A percentile compares a stretch with the other conserved stretches of the same genome.
These are phyloP conservation scores for Nothura maculosa DNA, from an alignment of 2,797 vertebrate genomes.

Conservation along the genomic window DNA sequence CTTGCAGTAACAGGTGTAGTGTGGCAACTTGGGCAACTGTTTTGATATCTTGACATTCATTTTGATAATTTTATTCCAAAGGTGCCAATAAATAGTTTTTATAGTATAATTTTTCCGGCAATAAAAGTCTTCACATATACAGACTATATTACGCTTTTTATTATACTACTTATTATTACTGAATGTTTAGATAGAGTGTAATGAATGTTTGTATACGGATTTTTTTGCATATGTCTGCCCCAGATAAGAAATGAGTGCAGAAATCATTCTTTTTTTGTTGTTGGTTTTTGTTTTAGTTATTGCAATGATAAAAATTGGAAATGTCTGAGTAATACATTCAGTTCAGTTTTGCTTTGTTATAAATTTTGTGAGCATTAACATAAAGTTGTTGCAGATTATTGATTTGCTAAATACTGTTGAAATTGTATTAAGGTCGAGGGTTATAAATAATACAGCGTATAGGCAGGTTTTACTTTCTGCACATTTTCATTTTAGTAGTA, in stretches of 20 bases:
- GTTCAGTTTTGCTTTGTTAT: not conserved
- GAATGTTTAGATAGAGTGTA: not conserved
- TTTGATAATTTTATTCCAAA: conserved; percentile 18
- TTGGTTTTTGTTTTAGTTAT: not conserved
- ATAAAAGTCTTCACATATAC: not conserved
- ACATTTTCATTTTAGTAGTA: not conserved
- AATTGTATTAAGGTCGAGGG: not conserved
- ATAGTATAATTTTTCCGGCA: not conserved
- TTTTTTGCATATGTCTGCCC: not conserved
- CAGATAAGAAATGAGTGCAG: not conserved
- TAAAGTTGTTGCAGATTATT: not conserved
- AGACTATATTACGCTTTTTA: not conserved
- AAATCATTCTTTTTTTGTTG: not conserved
- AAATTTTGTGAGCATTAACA: not conserved
- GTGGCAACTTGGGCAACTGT: conserved; percentile 7
- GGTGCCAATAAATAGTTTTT: not conserved
- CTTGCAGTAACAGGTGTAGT: conserved; percentile 50
- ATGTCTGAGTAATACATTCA: not conserved
- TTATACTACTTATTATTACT: not conserved
- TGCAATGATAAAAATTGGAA: not conserved
- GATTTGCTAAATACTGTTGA: not conserved
- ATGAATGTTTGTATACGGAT: not conserved
- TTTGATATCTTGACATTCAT: not conserved
- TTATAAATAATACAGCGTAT: conserved; percentile 22
- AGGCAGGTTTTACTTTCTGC: not conserved